Conservation (phyloP, 2,888 invertebrate species). For the Parelbella ahira region DNA sequence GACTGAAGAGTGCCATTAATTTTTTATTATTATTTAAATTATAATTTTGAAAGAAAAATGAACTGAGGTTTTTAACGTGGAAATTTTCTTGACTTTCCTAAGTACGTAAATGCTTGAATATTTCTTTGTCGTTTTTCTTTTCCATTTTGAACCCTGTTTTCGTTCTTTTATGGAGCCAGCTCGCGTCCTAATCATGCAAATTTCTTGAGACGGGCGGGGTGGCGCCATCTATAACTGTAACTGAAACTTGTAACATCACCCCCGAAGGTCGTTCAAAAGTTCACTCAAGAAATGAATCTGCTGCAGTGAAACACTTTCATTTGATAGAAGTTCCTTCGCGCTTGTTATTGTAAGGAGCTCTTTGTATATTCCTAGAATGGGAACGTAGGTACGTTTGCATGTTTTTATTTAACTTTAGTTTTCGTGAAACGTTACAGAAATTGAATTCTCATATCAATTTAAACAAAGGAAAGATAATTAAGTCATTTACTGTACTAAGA, state of each 20-base stretch:
- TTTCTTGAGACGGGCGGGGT: conserved; percentile 60
- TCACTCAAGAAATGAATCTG: conserved; percentile 69
- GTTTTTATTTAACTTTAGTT: neutral
- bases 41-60: no score
- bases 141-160: conserved; percentile 14
- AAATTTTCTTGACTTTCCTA: no score
- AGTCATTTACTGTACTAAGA: conserved; percentile 1
- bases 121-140: conserved; percentile 21
- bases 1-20: no score
- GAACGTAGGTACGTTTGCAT: conserved; percentile 4
- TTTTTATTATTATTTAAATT: no score
- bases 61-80: no score
- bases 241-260: conserved; percentile 65
- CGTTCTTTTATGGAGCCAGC: conserved; percentile 53
- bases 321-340: conserved; percentile 43
- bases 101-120: conserved; percentile 1
- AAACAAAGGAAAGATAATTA: no score
- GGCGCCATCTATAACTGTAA: conserved; percentile 55
- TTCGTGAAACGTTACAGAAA: neutral
- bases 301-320: conserved; percentile 70
- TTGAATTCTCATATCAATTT: no score
- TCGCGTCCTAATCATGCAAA: conserved; percentile 71
- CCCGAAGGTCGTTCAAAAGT: conserved; percentile 76
- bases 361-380: conserved; percentile 14
- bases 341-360: conserved; percentile 32